These are phyloP conservation scores for Rhinopomastus cyanomelas DNA, from an alignment of 2,113 vertebrate species.

Conservation along the genomic window DNA sequence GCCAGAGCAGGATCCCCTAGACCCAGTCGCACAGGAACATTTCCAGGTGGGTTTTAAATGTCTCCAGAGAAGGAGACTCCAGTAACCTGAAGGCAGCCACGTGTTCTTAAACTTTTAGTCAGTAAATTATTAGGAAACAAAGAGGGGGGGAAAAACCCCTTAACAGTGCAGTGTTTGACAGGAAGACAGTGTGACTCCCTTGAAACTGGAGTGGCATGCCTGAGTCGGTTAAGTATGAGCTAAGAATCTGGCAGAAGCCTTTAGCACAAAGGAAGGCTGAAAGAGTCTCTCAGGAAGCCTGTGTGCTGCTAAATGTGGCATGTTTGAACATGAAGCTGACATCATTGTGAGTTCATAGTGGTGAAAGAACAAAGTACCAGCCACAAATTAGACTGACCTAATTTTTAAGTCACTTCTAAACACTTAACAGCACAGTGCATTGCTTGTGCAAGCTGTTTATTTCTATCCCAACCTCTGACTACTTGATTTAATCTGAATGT, in stretches of 20 bases:
- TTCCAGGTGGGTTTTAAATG: too few relatives aligned
- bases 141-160: rapidly evolving
- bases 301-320: constrained; percentile 30
- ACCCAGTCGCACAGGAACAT: too few relatives aligned
- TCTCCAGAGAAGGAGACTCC: too few relatives aligned
- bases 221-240: constrained; percentile 59
- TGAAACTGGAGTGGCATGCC: constrained; percentile 55
- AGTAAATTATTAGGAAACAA: background rate
- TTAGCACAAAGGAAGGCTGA: constrained; percentile 64
- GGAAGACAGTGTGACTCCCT: constrained; percentile 49
- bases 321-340: constrained; percentile 67
- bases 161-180: background rate
- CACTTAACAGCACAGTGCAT: background rate
- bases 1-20: too few relatives aligned
- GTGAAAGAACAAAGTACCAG: constrained; percentile 59
- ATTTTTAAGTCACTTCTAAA: constrained; percentile 57
- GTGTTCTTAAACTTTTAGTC: background rate
- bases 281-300: constrained; percentile 62
- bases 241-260: constrained; percentile 56
- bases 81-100: background rate
- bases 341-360: constrained; percentile 62
- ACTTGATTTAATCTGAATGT: background rate
- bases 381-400: constrained; percentile 66
- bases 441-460: constrained; percentile 60
- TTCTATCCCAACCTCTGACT: background rate